These are phyloP conservation scores for Stenchaetothrips biformis DNA, from an alignment of 2,888 invertebrate species.

Conservation along the genomic window DNA sequence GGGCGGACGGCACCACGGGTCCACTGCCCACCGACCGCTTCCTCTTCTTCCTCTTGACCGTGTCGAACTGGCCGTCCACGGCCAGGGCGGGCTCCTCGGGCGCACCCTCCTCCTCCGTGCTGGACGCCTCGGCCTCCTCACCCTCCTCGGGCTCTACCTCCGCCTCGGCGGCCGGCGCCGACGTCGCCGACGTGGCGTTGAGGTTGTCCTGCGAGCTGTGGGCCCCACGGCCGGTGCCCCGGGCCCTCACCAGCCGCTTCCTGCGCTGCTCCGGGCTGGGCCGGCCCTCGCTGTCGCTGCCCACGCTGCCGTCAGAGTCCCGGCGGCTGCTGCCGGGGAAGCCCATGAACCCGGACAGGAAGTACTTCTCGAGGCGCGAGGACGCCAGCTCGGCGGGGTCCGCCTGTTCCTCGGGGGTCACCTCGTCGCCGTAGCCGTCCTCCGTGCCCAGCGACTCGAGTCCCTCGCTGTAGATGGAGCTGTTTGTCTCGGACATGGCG, in stretches of 20 bases:
- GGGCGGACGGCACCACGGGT: background rate
- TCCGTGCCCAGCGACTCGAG: conserved; percentile 62
- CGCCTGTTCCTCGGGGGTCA: conserved; percentile 49
- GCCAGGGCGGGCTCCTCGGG: conserved; percentile 54
- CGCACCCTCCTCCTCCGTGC: conserved; percentile 55
- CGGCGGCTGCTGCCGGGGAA: conserved; percentile 65
- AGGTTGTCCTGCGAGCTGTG: conserved; percentile 77
- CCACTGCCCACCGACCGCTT: conserved; percentile 48
- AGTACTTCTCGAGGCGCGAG: conserved; percentile 83
- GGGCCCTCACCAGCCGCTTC: conserved; percentile 72
- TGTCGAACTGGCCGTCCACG: conserved; percentile 69
- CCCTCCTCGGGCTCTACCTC: conserved; percentile 55
- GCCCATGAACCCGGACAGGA: conserved; percentile 78
- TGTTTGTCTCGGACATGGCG: conserved; percentile 66
- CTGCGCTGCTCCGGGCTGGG: conserved; percentile 82
- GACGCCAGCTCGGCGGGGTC: conserved; percentile 73
- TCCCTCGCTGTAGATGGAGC: conserved; percentile 79
- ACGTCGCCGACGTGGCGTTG: conserved; percentile 52
- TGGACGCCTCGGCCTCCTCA: conserved; percentile 61
- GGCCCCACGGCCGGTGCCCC: conserved; percentile 77
- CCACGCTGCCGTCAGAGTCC: conserved; percentile 81
- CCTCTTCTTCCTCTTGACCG: conserved; percentile 75
- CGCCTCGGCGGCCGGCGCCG: conserved; percentile 38
- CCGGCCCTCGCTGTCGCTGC: conserved; percentile 83
- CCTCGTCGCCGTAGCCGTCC: conserved; percentile 41